Conservation (phyloP, 1,140 invertebrate species). For the Brachionus rotundiformis region DNA sequence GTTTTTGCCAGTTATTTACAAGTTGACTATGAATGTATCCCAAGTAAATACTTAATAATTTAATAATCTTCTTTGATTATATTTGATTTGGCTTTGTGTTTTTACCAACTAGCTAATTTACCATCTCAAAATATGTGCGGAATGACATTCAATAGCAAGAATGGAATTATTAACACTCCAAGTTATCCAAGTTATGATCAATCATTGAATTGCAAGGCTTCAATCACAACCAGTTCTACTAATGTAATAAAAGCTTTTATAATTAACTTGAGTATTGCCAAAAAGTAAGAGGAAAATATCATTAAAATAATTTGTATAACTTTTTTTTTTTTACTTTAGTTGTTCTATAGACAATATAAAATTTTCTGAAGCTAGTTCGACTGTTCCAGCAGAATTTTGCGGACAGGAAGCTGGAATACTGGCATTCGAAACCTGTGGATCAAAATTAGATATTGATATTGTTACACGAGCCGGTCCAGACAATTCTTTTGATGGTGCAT, state of each 20-base stretch:
- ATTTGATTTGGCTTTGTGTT: not conserved
- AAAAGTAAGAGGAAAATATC: not conserved
- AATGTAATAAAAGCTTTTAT: constrained; percentile 43
- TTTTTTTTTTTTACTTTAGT: not conserved
- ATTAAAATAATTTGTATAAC: not conserved
- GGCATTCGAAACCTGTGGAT: constrained; percentile 11
- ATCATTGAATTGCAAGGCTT: constrained; percentile 28
- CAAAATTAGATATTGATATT: constrained; percentile 13
- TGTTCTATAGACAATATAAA: constrained; percentile 6
- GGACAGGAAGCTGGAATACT: not conserved
- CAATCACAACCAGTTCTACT: not conserved
- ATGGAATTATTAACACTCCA: constrained; percentile 35
- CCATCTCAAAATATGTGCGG: constrained; percentile 38
- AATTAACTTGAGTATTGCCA: constrained; percentile 13
- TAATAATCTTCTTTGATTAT: too few species aligned
- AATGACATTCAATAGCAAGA: not conserved
- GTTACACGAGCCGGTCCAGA: not conserved
- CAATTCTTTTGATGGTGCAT: constrained; percentile 17
- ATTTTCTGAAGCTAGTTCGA: constrained; percentile 7
- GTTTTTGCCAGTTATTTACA: constrained; percentile 33
- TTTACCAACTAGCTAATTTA: not conserved
- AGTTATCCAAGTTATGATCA: constrained; percentile 48
- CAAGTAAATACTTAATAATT: not conserved
- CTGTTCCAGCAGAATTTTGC: constrained; percentile 10
- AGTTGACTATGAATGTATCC: constrained; percentile 48